Evolutionary conservation across 2,113 vertebrate species (phyloP).

Genomic region (Melozone crissalis): DNA sequence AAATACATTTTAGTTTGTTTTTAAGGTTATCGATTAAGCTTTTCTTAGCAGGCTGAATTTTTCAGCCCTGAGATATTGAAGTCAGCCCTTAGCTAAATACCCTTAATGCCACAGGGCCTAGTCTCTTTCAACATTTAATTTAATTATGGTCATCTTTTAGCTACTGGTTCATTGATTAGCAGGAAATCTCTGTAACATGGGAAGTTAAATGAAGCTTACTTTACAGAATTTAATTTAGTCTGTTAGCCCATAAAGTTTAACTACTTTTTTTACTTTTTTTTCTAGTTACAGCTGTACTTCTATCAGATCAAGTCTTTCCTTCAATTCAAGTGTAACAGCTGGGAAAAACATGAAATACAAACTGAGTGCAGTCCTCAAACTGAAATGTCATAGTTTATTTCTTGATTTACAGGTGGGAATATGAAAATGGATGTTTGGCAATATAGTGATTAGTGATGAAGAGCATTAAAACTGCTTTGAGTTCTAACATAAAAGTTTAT

Average conservation of each 20-base stretch:
- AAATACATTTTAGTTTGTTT: not conserved
- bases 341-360: conserved; percentile 85
- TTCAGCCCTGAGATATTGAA: not conserved
- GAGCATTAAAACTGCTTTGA: not conserved
- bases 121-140: not conserved
- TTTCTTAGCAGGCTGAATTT: not conserved
- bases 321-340: conserved; percentile 71
- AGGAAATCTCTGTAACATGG: not conserved
- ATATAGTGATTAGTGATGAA: not conserved
- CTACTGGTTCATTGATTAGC: not conserved
- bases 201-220: not conserved
- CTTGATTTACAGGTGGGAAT: conserved; percentile 85
- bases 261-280: not conserved
- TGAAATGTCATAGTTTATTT: conserved; percentile 85
- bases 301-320: conserved; percentile 84
- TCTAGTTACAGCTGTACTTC: conserved; percentile 84
- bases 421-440: not conserved
- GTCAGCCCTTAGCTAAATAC: not conserved
- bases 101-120: not conserved
- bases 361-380: conserved; percentile 78
- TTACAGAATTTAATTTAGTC: not conserved
- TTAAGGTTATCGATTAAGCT: not conserved
- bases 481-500: not conserved
- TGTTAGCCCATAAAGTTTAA: not conserved
- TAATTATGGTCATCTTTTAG: not conserved